Evolutionary conservation across 92 coral and sea anemone species (phyloP).

Genomic region (Ricordea florida): DNA sequence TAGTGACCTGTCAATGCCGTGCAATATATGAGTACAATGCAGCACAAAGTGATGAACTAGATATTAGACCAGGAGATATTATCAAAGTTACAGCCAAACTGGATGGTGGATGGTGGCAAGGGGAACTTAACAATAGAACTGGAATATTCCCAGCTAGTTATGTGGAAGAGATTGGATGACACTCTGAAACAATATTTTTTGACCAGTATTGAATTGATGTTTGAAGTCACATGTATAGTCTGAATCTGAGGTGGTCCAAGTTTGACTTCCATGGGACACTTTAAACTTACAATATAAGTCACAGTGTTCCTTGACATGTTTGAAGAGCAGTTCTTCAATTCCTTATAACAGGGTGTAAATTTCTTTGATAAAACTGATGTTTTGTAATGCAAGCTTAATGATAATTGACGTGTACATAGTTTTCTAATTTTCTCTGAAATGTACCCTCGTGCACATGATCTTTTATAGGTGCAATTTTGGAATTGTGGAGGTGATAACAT

Average conservation of each 20-base stretch:
- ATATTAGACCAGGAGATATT: conserved; percentile 83
- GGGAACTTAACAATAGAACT: conserved; percentile 76
- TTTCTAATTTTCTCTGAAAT: no score
- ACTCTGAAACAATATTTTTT: background rate
- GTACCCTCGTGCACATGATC: no score
- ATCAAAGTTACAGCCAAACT: conserved; percentile 78
- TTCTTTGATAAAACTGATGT: no score
- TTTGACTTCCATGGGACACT: background rate
- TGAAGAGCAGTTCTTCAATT: no score
- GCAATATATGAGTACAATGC: conserved; percentile 91
- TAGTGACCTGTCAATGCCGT: conserved; percentile 78
- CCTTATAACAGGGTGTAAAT: no score
- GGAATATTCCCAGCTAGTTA: conserved; percentile 96
- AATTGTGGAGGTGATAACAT: no score
- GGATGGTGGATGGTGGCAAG: conserved; percentile 96
- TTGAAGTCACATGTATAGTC: background rate
- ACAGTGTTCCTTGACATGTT: no score
- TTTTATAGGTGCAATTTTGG: no score
- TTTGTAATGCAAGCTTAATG: no score
- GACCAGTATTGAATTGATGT: no score
- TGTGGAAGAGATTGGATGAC: conserved; percentile 83
- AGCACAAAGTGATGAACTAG: conserved; percentile 86
- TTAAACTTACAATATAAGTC: no score
- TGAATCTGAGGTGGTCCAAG: background rate
- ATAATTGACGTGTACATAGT: no score